phyloP scores from a whole-genome alignment of 2,113 vertebrate species.

The Phalacrocorax brasilianus region DNA sequence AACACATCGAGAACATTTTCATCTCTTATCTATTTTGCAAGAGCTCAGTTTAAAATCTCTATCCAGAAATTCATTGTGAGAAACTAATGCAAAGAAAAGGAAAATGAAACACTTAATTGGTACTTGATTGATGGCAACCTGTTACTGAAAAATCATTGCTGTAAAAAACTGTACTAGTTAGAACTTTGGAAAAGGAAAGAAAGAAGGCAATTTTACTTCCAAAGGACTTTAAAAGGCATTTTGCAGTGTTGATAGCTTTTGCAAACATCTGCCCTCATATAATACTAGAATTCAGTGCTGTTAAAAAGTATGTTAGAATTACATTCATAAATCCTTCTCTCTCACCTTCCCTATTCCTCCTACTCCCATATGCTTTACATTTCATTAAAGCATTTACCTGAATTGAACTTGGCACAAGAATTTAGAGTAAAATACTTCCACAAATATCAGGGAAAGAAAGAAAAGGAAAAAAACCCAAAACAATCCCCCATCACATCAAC shows the following conservation, averaged over 20 bases:
- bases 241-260: neutral
- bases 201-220: neutral
- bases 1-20: neutral
- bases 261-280: neutral
- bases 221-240: neutral
- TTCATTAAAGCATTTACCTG: constrained; percentile 3
- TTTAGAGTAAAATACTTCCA: neutral
- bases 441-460: neutral
- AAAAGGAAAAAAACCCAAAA: no score
- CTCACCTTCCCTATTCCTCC: neutral
- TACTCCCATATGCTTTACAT: neutral
- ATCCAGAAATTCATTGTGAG: neutral
- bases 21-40: neutral
- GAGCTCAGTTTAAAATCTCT: neutral
- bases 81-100: neutral
- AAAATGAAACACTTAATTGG: neutral
- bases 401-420: constrained; percentile 6
- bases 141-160: neutral
- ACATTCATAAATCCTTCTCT: neutral
- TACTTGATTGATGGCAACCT: neutral
- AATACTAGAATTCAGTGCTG: neutral
- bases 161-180: neutral
- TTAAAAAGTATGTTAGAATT: neutral
- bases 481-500: neutral
- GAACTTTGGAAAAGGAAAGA: neutral